Conservation (phyloP, 92 coral and sea anemone species). For the Parazoanthus swiftii region DNA sequence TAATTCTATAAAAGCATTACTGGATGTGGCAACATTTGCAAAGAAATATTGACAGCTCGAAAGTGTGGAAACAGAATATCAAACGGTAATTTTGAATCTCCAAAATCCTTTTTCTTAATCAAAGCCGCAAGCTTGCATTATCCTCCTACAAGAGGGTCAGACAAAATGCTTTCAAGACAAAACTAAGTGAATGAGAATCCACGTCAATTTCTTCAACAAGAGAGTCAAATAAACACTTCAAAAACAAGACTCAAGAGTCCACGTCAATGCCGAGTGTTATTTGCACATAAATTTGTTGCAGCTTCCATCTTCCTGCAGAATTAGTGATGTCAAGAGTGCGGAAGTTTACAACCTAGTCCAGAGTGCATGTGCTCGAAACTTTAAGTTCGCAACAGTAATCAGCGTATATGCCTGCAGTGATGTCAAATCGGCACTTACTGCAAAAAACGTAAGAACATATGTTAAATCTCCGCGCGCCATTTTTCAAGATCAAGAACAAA, state of each 20-base stretch:
- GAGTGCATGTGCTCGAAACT: neutral
- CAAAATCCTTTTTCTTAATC: no score
- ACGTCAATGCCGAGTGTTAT: neutral
- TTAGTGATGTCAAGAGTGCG: neutral
- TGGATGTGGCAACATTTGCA: no score
- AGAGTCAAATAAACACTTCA: no score
- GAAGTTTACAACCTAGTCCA: neutral
- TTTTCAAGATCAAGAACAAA: no score
- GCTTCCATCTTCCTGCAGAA: neutral
- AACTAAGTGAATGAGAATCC: no score
- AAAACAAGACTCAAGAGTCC: neutral
- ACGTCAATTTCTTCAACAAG: no score
- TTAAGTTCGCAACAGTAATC: neutral
- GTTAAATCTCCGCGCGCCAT: neutral
- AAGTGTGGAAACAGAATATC: no score
- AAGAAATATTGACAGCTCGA: no score
- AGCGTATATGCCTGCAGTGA: neutral
- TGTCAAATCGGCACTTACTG: neutral
- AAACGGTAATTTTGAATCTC: no score
- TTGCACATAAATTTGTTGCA: neutral
- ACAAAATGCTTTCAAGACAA: neutral
- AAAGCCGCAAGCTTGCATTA: no score
- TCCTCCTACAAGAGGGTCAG: no score
- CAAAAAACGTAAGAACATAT: neutral
- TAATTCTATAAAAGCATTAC: no score